Percentiles rank a stretch among this genome's conserved stretches.
Conservation (phyloP, 2,797 vertebrate genomes). For the Vespertilio murinus region DNA sequence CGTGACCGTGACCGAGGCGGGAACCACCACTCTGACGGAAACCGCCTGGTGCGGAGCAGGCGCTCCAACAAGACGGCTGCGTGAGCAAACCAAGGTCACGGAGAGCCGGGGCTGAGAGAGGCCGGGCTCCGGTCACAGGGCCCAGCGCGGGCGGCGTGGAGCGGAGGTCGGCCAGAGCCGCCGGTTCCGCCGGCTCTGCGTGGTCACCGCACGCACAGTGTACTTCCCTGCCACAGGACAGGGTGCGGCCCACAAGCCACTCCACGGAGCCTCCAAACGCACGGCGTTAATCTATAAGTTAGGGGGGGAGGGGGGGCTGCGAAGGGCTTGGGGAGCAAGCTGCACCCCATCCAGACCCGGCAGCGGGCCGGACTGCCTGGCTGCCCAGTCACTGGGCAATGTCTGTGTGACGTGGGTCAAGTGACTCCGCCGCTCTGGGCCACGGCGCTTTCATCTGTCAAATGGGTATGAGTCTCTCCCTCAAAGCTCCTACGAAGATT, state of each 20-base stretch:
- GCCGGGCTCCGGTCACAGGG: not conserved
- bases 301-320: rapidly evolving
- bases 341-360: not conserved
- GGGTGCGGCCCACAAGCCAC: not conserved
- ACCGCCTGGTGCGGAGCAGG: not conserved
- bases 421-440: not conserved
- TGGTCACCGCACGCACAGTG: rapidly evolving
- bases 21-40: not conserved
- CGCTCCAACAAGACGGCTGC: rapidly evolving
- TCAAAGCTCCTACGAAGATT: not conserved
- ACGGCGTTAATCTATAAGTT: not conserved
- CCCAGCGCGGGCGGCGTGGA: not conserved
- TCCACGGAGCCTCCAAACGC: not conserved
- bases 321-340: not conserved
- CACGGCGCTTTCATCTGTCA: not conserved
- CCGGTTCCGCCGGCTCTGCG: not conserved
- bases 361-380: not conserved
- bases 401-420: not conserved
- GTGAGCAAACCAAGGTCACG: not conserved
- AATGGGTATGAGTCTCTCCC: not conserved
- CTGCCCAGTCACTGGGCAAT: rapidly evolving
- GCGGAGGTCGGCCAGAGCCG: not conserved
- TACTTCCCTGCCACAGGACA: not conserved
- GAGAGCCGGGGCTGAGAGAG: not conserved
- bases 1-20: not conserved